Percentiles rank a stretch among this genome's conserved stretches.
Evolutionary conservation across 2,888 invertebrate genomes (phyloP).

Genomic region (Mactromeris polynyma): DNA sequence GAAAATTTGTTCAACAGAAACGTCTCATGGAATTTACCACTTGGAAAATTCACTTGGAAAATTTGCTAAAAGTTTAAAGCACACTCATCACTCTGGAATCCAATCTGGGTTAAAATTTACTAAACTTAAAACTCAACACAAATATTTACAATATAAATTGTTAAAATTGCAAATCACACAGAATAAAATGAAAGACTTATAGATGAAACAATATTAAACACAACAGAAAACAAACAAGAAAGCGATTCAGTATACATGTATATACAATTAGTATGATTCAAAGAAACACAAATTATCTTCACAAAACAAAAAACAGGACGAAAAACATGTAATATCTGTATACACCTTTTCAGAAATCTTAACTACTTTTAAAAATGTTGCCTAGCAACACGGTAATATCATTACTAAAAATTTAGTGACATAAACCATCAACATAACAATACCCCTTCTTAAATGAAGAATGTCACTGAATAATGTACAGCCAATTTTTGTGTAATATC

Average conservation of each 20-base stretch:
- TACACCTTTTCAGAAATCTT: too few species aligned
- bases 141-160: not conserved
- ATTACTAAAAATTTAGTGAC: too few species aligned
- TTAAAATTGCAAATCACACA: not conserved
- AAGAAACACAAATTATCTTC: not conserved
- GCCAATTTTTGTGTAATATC: too few species aligned
- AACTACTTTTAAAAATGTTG: too few species aligned
- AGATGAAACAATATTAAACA: not conserved
- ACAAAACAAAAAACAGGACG: not conserved
- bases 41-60: too few species aligned
- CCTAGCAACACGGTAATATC: too few species aligned
- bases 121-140: not conserved
- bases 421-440: too few species aligned
- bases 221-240: not conserved
- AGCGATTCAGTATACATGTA: not conserved
- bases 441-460: too few species aligned
- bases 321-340: too few species aligned
- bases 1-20: too few species aligned
- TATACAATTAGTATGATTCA: not conserved
- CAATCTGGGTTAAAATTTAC: not conserved
- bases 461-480: too few species aligned
- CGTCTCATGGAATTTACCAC: too few species aligned
- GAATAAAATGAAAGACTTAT: constrained; percentile 2
- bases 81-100: not conserved
- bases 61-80: not conserved